Base-by-base conservation (phyloP, 2,797 vertebrate species). In the Aphelocoma californica region DNA sequence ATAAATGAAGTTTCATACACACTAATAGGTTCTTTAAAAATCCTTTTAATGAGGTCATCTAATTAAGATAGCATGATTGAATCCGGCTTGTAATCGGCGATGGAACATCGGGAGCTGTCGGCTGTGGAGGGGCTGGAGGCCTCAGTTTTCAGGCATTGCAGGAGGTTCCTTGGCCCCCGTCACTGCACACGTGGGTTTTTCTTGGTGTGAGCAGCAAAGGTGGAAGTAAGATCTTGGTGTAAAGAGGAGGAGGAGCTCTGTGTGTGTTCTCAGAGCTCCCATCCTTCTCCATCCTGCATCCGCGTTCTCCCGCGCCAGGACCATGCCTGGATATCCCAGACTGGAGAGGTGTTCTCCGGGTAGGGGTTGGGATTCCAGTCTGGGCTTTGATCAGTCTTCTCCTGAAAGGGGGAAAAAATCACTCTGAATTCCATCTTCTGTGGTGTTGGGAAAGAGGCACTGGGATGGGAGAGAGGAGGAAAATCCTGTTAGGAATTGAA, bases 41-140 rank as follows among this genome's bases (percentile, higher is more conserved):
- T 77, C 93, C 69, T 94, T 93, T 60, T 89, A 81, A 62, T 73
- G 86, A 93, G 86, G 73, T 97, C 86, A 86, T 93, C 91, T 90
- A 73, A 86, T 94, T 86, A 73, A 93, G 90, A 79, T 12, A 90
- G 90, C 90, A 31, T 66, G 92, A 82, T 75, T 73, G 88, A 64
- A 60, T 75, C 92, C 0, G 0, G 54, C 48, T 74, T 69, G 50
- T 45, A 54, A 54, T 54, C 0, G 3, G 53, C 0, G 0, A 31
- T 31, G 18, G 32, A 80, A 26, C n/a, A 7, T 12, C 3, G 0
- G 51, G 67, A 80, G 36, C 56, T 40, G 84, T 12, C 2, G 2
- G 70, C 86, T 69, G 70, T 0, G 5, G 86, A 31, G 82, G 70
- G 11, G 34, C 26, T 9, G 6, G n/a, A 31, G 25, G 72, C 26